A percentile compares a stretch with the other conserved stretches of the same genome.
phyloP scores from a whole-genome alignment of 1,140 invertebrate species.

The Drosophila rufa region DNA sequence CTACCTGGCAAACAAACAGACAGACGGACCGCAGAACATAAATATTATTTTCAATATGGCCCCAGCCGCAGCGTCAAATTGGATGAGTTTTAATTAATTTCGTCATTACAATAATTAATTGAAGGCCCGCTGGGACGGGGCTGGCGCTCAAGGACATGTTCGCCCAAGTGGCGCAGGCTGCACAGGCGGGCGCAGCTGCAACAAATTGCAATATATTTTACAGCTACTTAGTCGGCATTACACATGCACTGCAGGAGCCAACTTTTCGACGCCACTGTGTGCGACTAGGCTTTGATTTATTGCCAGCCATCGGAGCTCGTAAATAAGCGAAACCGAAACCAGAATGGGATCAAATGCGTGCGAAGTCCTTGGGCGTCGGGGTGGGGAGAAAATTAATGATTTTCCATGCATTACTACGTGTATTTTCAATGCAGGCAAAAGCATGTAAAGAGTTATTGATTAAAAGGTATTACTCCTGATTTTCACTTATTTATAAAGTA shows the following conservation, averaged over 20 bases:
- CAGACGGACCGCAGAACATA: constrained; percentile 32
- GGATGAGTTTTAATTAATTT: constrained; percentile 75
- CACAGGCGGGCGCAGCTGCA: constrained; percentile 44
- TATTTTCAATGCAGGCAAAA: background rate
- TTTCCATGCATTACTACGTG: background rate
- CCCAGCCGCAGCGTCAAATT: constrained; percentile 50
- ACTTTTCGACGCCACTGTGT: constrained; percentile 52
- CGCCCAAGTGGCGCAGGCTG: constrained; percentile 1
- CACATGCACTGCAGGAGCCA: constrained; percentile 41
- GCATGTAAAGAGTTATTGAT: background rate
- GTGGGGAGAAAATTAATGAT: background rate
- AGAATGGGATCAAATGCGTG: constrained; percentile 21
- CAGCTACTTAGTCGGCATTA: constrained; percentile 49
- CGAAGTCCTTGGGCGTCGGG: background rate
- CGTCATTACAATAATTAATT: constrained; percentile 76
- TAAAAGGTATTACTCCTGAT: background rate
- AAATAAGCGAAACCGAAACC: constrained; percentile 43
- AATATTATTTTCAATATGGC: constrained; percentile 54
- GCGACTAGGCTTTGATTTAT: constrained; percentile 57
- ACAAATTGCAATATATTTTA: constrained; percentile 66
- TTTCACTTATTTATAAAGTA: background rate
- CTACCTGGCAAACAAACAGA: constrained; percentile 10
- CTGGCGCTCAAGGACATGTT: constrained; percentile 36
- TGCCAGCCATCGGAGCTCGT: constrained; percentile 37
- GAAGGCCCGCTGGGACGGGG: constrained; percentile 30